These are phyloP conservation scores for Lucinisca nassula DNA, from an alignment of 2,888 invertebrate genomes.

Conservation along the genomic window DNA sequence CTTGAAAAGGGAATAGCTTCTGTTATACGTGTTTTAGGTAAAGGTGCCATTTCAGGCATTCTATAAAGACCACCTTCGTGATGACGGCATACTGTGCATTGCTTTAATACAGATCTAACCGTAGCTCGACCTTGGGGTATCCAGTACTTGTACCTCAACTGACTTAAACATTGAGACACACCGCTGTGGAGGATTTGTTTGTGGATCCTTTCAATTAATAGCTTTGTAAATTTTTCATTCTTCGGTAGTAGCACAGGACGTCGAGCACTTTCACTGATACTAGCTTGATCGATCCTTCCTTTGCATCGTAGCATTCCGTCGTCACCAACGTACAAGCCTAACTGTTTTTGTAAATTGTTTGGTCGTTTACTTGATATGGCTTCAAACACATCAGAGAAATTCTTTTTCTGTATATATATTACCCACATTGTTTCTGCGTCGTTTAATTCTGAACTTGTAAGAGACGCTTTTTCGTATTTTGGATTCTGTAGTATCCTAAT, in stretches of 20 bases:
- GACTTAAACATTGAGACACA: conserved; percentile 24
- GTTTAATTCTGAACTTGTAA: neutral
- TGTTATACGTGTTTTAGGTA: conserved; percentile 11
- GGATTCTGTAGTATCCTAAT: neutral
- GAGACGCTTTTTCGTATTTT: neutral
- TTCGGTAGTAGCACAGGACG: conserved; percentile 15
- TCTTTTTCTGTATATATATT: conserved; percentile 5
- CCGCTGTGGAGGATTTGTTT: conserved; percentile 21
- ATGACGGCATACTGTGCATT: conserved; percentile 1
- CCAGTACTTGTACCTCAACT: too few relatives aligned
- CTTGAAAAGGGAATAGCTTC: conserved; percentile 31
- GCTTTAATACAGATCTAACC: neutral
- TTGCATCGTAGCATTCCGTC: conserved; percentile 11
- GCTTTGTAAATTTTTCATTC: neutral
- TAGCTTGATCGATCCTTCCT: conserved; percentile 20
- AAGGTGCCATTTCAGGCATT: conserved; percentile 21
- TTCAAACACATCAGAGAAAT: neutral
- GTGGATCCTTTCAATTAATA: conserved; percentile 16
- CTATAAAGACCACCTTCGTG: conserved; percentile 28
- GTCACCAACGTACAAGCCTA: conserved; percentile 10
- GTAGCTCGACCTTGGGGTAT: conserved; percentile 19
- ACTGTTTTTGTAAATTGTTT: conserved; percentile 11
- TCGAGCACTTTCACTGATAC: conserved; percentile 23
- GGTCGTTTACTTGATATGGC: neutral
- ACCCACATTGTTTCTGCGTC: conserved; percentile 21